A percentile compares a stretch with the other conserved stretches of the same genome.
Conservation (phyloP, 2,888 invertebrate genomes). For the Tubiluchus corallicola region DNA sequence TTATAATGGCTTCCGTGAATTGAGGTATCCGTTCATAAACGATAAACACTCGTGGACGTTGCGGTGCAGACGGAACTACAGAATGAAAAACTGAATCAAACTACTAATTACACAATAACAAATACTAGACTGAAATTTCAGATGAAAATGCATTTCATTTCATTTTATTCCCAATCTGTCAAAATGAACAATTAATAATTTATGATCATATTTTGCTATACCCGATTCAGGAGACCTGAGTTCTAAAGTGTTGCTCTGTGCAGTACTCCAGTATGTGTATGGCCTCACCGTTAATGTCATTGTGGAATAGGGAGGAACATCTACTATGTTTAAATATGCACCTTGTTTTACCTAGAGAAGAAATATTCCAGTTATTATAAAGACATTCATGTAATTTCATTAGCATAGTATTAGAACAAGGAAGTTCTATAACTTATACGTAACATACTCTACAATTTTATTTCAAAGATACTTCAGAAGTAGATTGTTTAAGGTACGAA, state of each 20-base stretch:
- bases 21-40: conserved; percentile 29
- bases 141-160: too few species aligned
- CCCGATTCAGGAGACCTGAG: conserved; percentile 54
- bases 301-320: conserved; percentile 43
- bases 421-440: too few species aligned
- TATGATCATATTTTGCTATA: conserved; percentile 13
- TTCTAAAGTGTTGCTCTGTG: conserved; percentile 34
- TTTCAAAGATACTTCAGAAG: too few species aligned
- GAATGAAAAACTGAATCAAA: neutral
- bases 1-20: conserved; percentile 17
- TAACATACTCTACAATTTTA: too few species aligned
- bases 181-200: too few species aligned
- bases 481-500: too few species aligned
- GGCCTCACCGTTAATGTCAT: conserved; percentile 55
- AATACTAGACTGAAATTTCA: too few species aligned
- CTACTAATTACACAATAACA: too few species aligned
- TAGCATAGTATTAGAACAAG: too few species aligned
- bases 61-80: conserved; percentile 49
- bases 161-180: too few species aligned
- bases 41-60: conserved; percentile 51
- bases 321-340: conserved; percentile 6
- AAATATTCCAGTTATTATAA: neutral
- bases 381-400: too few species aligned
- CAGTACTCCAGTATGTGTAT: conserved; percentile 62
- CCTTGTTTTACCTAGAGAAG: too few species aligned